A percentile compares a stretch with the other conserved stretches of the same genome.
Conservation (phyloP, 2,888 invertebrate genomes). For the Neocrepidodera transversa region DNA sequence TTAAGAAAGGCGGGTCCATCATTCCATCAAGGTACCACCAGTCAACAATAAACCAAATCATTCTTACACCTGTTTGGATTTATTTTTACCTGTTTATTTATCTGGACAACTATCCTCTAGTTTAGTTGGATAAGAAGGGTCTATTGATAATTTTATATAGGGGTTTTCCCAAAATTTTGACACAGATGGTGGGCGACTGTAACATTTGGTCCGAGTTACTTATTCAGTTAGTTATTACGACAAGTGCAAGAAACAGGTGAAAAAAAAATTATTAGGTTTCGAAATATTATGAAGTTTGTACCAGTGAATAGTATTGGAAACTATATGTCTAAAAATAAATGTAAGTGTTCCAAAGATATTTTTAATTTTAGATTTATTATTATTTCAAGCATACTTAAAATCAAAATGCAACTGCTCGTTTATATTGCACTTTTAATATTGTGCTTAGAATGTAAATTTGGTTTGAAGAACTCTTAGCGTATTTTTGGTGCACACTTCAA, state of each 20-base stretch:
- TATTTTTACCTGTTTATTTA: slow-evolving; percentile 14
- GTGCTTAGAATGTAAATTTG: slow-evolving; percentile 8
- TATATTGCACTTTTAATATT: not conserved
- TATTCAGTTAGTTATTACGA: slow-evolving; percentile 5
- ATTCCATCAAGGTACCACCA: slow-evolving; percentile 11
- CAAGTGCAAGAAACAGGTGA: slow-evolving; percentile 18
- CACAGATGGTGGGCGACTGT: slow-evolving; percentile 12
- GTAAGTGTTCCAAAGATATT: slow-evolving; percentile 16
- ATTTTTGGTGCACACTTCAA: not conserved
- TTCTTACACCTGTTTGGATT: not conserved
- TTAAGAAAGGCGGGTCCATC: slow-evolving; percentile 8
- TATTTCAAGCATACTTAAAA: too few species aligned
- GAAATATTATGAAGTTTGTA: slow-evolving; percentile 21
- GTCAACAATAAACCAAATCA: not conserved
- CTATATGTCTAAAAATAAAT: slow-evolving; percentile 17
- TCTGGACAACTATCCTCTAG: not conserved
- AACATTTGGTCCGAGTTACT: not conserved
- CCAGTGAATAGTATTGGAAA: not conserved
- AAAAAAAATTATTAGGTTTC: too few species aligned
- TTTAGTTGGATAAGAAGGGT: slow-evolving; percentile 19
- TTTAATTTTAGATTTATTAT: too few species aligned
- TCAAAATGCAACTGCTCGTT: not conserved
- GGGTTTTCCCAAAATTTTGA: slow-evolving; percentile 23
- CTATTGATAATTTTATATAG: slow-evolving; percentile 13
- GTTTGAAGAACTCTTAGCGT: not conserved